Percentiles rank a stretch among this genome's conserved stretches.
Evolutionary conservation across 2,888 invertebrate genomes (phyloP).

Genomic region (Heteropelma amictum): DNA sequence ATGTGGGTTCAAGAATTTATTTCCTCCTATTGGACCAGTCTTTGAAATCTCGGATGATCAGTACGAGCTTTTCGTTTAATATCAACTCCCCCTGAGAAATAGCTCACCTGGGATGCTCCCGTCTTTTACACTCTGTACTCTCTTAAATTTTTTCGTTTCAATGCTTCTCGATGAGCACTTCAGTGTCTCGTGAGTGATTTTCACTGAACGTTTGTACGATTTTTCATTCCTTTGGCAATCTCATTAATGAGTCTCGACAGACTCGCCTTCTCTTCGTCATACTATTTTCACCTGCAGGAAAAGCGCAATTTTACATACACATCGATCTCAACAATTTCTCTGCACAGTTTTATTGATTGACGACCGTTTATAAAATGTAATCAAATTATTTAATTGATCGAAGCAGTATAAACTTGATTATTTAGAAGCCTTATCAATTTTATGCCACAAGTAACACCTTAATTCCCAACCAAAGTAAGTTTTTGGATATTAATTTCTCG

Average conservation of each 20-base stretch:
- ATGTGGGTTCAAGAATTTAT: too few species aligned
- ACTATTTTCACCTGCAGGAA: neutral
- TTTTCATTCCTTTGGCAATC: neutral
- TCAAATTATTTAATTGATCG: too few species aligned
- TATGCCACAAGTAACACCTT: too few species aligned
- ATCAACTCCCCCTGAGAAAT: slow-evolving; percentile 31
- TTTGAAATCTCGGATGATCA: too few species aligned
- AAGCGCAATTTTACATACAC: too few species aligned
- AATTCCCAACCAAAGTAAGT: too few species aligned
- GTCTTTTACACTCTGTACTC: neutral
- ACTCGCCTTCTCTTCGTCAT: neutral
- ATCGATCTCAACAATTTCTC: too few species aligned
- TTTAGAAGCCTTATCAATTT: too few species aligned
- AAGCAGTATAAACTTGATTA: too few species aligned
- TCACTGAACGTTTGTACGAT: neutral
- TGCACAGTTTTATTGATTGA: neutral
- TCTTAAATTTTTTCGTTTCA: slow-evolving; percentile 1
- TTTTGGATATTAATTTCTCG: too few species aligned
- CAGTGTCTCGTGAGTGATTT: slow-evolving; percentile 1
- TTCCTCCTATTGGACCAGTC: too few species aligned
- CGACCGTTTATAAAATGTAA: too few species aligned
- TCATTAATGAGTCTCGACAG: neutral
- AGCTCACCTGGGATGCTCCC: slow-evolving; percentile 30
- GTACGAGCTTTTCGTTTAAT: slow-evolving; percentile 25
- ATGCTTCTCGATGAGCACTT: slow-evolving; percentile 7